Base-by-base conservation (phyloP, 2,888 invertebrate species). In the Pyralis farinalis region DNA sequence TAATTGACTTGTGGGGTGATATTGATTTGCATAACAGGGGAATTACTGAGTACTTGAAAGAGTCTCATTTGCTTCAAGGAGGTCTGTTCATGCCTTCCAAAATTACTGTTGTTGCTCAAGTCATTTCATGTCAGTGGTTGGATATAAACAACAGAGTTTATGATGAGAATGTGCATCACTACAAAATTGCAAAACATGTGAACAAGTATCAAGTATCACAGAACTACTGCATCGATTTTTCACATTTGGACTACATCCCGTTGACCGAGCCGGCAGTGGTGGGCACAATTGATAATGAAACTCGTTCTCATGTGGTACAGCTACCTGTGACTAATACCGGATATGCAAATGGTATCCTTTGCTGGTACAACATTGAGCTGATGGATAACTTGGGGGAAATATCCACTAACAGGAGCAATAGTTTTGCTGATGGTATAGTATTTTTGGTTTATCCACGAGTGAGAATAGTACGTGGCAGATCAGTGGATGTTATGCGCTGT, bases 121-220 rank as follows among this genome's bases (percentile, higher is more conserved):
- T 93, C n/a, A 83, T 92, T n/a, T 74, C 88, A 52, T 92, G 93
- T 3, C 66, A 86, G 20, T 92, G 92, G 85, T 66, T 94, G 28
- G 84, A 91, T 43, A 76, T 84, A 37, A 91, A 91, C 58, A 91
- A 92, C 53, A 78, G 74, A 43, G 87, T 93, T 0, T 74, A 88
- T 51, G 91, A 92, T 63, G 72, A 72, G 20, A 92, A 93, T 70
- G 74, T 91, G 1, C 83, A 85, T 40, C 73, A 80, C 34, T 92
- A 89, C 51, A 80, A 77, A 48, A 87, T 93, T 42, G 90, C 90
- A 2, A 67, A 81, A 32, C 80, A 84, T 46, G 85, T 93, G 28
- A 93, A 93, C 55, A 77, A 84, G 52, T 93, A 90, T 66, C 82
- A 90, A 63, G 92, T 93, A 44, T 77, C 81, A 9, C 90, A 91